These are phyloP conservation scores for Microcebus murinus DNA, from an alignment of 2,113 vertebrate species.

Conservation along the genomic window DNA sequence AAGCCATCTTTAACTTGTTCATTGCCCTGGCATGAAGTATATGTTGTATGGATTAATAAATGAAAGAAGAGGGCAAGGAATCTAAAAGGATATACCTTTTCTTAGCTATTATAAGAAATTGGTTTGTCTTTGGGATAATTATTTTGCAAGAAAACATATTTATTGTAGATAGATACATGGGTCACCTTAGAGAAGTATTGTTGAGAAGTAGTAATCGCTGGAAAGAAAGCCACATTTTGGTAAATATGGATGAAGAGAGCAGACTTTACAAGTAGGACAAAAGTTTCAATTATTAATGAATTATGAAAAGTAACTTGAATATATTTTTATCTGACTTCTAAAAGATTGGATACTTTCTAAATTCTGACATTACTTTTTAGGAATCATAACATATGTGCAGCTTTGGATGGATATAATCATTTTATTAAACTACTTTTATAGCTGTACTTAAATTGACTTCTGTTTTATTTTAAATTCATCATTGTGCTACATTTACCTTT, in stretches of 20 bases:
- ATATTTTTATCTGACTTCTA: background rate
- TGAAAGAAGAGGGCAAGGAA: background rate
- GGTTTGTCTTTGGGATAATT: background rate
- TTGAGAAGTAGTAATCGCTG: background rate
- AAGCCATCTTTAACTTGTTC: background rate
- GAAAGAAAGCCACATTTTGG: background rate
- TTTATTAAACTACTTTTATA: conserved; percentile 7
- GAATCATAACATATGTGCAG: background rate
- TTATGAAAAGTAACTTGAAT: background rate
- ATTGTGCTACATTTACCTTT: background rate
- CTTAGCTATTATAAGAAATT: background rate
- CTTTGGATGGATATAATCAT: background rate
- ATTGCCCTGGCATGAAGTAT: background rate
- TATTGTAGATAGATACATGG: background rate
- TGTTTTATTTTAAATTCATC: background rate
- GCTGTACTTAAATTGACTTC: background rate
- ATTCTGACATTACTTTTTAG: background rate
- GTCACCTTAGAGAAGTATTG: background rate
- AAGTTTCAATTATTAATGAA: background rate
- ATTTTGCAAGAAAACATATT: background rate
- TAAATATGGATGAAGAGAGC: background rate
- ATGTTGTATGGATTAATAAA: background rate
- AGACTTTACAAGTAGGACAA: background rate
- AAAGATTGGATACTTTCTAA: background rate
- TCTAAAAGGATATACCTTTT: background rate